These are phyloP conservation scores for Hybognathus amarus DNA, from an alignment of 2,797 vertebrate genomes.

Conservation along the genomic window DNA sequence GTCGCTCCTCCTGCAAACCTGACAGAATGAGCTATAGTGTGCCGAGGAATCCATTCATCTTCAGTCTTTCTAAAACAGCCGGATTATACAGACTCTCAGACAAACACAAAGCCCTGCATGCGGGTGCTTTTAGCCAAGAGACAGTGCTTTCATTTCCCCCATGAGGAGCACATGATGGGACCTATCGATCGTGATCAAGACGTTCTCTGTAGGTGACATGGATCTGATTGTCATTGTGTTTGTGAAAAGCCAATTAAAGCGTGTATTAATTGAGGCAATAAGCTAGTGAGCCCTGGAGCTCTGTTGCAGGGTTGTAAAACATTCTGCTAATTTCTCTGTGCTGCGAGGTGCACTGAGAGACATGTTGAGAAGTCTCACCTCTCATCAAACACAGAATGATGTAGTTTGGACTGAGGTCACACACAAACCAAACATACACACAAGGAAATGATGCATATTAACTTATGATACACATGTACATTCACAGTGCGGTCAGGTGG, in stretches of 20 bases:
- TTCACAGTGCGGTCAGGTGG: background rate
- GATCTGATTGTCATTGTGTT: conserved; percentile 73
- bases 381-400: background rate
- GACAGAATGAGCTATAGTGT: conserved; percentile 82
- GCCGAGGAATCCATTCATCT: conserved; percentile 79
- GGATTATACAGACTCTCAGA: conserved; percentile 74
- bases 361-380: background rate
- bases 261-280: conserved; percentile 79
- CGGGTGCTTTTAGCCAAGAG: conserved; percentile 68
- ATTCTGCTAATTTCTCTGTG: background rate
- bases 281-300: conserved; percentile 65
- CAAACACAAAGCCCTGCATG: conserved; percentile 41
- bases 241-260: conserved; percentile 79
- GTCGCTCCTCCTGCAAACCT: conserved; percentile 52
- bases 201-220: conserved; percentile 72
- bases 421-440: background rate
- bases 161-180: conserved; percentile 81
- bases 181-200: conserved; percentile 76
- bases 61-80: conserved; percentile 79
- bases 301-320: conserved; percentile 52
- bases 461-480: background rate
- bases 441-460: background rate
- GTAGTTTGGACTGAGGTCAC: background rate
- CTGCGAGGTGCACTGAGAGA: conserved; percentile 6
- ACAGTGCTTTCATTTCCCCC: conserved; percentile 81